Conservation (phyloP, 2,113 vertebrate genomes). For the Ivindomyrus marchei region DNA sequence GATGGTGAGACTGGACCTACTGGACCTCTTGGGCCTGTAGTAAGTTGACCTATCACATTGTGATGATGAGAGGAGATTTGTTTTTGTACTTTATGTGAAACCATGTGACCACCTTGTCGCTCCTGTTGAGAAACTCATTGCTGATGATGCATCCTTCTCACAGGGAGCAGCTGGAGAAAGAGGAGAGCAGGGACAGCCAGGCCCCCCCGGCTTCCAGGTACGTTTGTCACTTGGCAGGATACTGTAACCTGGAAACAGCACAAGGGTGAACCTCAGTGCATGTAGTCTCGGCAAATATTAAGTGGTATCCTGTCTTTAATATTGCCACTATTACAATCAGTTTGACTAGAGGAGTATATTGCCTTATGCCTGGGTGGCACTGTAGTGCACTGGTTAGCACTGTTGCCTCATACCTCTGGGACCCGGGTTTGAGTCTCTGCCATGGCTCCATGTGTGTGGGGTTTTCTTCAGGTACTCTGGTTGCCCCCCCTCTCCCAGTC, state of each 20-base stretch:
- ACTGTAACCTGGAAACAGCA: background rate
- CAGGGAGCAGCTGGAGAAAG: conserved; percentile 88
- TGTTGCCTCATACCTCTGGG: background rate
- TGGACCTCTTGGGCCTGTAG: conserved; percentile 78
- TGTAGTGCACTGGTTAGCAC: background rate
- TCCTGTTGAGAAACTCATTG: background rate
- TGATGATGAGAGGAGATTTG: background rate
- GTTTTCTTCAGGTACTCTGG: background rate
- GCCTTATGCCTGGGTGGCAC: background rate
- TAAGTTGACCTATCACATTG: conserved; percentile 59
- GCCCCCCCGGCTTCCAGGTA: conserved; percentile 93
- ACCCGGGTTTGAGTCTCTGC: background rate
- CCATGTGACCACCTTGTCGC: background rate
- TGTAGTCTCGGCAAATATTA: background rate
- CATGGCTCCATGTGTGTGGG: background rate
- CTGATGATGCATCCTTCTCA: background rate
- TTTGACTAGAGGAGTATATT: background rate
- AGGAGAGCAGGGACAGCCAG: conserved; percentile 89
- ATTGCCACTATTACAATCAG: background rate
- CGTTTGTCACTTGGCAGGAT: conserved; percentile 26
- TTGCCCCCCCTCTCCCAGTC: background rate
- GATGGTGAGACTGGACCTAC: conserved; percentile 88
- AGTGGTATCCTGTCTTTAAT: background rate
- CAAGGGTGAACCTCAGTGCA: background rate
- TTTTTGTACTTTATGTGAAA: background rate